Evolutionary conservation across 2,113 vertebrate genomes (phyloP).

Genomic region (Salvelinus namaycush): DNA sequence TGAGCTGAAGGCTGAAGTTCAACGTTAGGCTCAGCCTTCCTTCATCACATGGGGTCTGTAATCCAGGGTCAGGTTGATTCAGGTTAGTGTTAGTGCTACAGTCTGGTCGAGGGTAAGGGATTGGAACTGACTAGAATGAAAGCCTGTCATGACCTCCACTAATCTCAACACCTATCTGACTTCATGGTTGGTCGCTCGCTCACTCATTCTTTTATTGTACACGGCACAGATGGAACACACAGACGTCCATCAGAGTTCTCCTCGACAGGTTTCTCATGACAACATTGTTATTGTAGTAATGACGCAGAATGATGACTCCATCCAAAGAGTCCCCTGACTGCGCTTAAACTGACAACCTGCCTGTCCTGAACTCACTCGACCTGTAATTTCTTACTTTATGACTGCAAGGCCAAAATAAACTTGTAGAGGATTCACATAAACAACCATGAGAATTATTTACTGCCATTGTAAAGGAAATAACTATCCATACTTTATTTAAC

Average conservation of each 20-base stretch:
- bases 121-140: conserved; percentile 59
- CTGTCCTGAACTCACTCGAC: conserved; percentile 32
- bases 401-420: conserved; percentile 10
- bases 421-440: conserved; percentile 22
- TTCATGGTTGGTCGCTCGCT: conserved; percentile 35
- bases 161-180: conserved; percentile 60
- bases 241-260: neutral
- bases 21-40: conserved; percentile 48
- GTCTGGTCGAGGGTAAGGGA: conserved; percentile 59
- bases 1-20: conserved; percentile 30
- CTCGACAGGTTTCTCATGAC: neutral
- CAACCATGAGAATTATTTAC: conserved; percentile 43
- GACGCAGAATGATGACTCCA: conserved; percentile 18
- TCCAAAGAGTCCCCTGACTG: conserved; percentile 14
- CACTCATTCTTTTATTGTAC: conserved; percentile 14
- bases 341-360: conserved; percentile 15
- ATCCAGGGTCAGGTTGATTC: conserved; percentile 55
- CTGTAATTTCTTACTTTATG: conserved; percentile 1
- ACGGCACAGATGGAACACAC: neutral
- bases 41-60: conserved; percentile 69
- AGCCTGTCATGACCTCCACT: conserved; percentile 53
- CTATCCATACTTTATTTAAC: neutral
- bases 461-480: conserved; percentile 32
- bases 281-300: conserved; percentile 32
- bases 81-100: conserved; percentile 68